Percentiles rank a stretch among this genome's conserved stretches.
Evolutionary conservation across 2,797 vertebrate species (phyloP).

Genomic region (Smutsia gigantea): DNA sequence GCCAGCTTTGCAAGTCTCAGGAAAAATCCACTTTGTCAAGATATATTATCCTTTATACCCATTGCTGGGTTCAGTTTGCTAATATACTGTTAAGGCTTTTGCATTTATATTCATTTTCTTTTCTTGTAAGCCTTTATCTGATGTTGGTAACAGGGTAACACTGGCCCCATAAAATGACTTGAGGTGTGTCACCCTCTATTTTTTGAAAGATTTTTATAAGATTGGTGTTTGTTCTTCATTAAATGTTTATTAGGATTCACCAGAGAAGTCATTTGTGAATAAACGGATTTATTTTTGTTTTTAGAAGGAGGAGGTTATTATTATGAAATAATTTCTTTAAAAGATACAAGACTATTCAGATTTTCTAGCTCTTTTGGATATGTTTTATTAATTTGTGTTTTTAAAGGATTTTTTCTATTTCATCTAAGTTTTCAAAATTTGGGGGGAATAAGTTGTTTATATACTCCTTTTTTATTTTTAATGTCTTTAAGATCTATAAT

Average conservation of each 20-base stretch:
- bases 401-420: neutral
- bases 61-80: neutral
- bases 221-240: neutral
- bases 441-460: neutral
- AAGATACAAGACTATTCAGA: neutral
- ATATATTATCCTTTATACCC: neutral
- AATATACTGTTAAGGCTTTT: neutral
- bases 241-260: slow-evolving; percentile 2
- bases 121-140: neutral
- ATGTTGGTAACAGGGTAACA: neutral
- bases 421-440: neutral
- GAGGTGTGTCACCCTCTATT: neutral
- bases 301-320: neutral
- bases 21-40: neutral
- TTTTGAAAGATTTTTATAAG: neutral
- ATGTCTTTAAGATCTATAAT: neutral
- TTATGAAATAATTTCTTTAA: slow-evolving; percentile 26
- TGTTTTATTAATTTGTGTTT: neutral
- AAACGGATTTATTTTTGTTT: neutral
- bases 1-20: neutral
- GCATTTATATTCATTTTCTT: neutral
- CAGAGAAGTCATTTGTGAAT: neutral
- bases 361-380: slow-evolving; percentile 2
- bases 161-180: neutral
- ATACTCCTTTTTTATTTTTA: slow-evolving; percentile 16